Evolutionary conservation across 2,888 invertebrate genomes (phyloP), one percentile per base, ranked within the genome.

Genomic region (Hesperia comma): DNA sequence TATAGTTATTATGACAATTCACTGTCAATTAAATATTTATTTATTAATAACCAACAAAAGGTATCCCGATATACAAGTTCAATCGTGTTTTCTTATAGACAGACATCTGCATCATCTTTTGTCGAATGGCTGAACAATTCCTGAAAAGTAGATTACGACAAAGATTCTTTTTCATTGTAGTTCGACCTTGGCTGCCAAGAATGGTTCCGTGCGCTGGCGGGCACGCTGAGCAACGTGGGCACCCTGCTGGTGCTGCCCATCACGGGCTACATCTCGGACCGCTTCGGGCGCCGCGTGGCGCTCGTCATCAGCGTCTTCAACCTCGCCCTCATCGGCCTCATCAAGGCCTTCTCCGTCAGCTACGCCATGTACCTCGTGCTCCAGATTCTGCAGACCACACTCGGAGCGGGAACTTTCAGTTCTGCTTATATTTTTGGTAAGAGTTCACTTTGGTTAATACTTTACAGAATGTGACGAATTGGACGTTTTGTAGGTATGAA

Each of bases 181-280:
- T 95, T 94, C 77, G 88, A 93, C 73, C 82, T 96, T 5, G 94
- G 94, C 14, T 96, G 96, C 72, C 92, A 94, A 67, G 93, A 94
- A 70, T 96, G 96, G 96, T 94, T 95, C 75, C 87, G 96, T 56
- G 94, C 95, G 0, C 79, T 96, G 70, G 94, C 96, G 5, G 96
- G 96, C 2, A 96, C 96, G 2, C 86, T 96, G 1, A 95, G 94
- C 83, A 95, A 94, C 75, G 85, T 95, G 54, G 96, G 96, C 2
- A 95, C 95, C 61, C 93, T 96, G 69, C 85, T 96, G 63, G 95
- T 95, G 8, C 87, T 96, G 67, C 95, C 95, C 0, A 85, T 96
- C 68, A 93, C 95, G 0, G 96, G 96, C 26, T 93, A 93, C 70
- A 76, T 96, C 41, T 96, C 96, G 0, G 96, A 96, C 81, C 94